Evolutionary conservation across 2,888 invertebrate species (phyloP).

Genomic region (Mythimna albipuncta): DNA sequence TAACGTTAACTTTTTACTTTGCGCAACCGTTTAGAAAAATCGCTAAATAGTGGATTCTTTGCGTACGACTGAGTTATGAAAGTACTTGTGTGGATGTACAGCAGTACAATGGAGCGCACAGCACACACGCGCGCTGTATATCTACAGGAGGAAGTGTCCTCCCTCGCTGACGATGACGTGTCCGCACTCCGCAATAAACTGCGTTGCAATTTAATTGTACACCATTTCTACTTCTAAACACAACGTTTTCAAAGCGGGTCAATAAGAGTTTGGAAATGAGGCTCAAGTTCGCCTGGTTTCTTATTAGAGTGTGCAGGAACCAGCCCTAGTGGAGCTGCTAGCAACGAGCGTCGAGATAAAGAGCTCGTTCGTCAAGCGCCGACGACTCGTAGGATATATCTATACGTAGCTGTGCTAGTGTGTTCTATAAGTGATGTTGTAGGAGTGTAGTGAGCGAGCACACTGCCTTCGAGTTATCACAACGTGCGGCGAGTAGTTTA

Average conservation of each 20-base stretch:
- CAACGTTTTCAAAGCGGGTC: conserved; percentile 63
- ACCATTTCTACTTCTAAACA: conserved; percentile 57
- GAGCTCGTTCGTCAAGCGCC: conserved; percentile 63
- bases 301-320: conserved; percentile 30
- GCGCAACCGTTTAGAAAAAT: conserved; percentile 30
- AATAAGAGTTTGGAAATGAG: conserved; percentile 65
- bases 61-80: conserved; percentile 15
- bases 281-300: conserved; percentile 48
- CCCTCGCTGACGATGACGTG: conserved; percentile 55
- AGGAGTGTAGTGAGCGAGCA: conserved; percentile 46
- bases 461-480: conserved; percentile 60
- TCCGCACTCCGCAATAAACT: conserved; percentile 34
- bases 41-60: conserved; percentile 29
- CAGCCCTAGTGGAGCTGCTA: conserved; percentile 54
- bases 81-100: conserved; percentile 15
- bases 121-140: conserved; percentile 29
- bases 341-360: conserved; percentile 64
- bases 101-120: conserved; percentile 8
- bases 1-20: conserved; percentile 52
- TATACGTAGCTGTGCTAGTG: conserved; percentile 28
- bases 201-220: conserved; percentile 56
- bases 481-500: conserved; percentile 62
- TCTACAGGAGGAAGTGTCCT: conserved; percentile 62
- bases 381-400: conserved; percentile 54
- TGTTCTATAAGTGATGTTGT: conserved; percentile 46